Percentiles rank a stretch among this genome's conserved stretches.
Evolutionary conservation across 2,113 vertebrate species (phyloP).

Genomic region (Atractosteus spatula): DNA sequence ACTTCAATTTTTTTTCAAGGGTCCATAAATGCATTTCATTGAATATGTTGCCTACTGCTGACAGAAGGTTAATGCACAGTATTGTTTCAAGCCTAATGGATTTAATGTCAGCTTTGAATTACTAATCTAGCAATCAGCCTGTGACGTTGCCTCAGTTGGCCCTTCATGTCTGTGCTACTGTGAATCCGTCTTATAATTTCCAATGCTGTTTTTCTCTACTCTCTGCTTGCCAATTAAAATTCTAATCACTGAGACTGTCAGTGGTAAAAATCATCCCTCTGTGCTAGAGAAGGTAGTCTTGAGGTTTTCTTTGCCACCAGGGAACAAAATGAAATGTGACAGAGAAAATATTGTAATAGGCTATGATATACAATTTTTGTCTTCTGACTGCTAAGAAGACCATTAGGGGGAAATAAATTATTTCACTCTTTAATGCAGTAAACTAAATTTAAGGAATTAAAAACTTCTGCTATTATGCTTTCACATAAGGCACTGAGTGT

Average conservation of each 20-base stretch:
- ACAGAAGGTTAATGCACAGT: conserved; percentile 31
- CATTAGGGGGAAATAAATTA: not conserved
- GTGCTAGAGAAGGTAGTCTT: conserved; percentile 70
- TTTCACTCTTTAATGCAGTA: too few species aligned
- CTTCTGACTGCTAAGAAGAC: not conserved
- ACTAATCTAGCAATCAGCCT: conserved; percentile 35
- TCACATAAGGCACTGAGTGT: too few species aligned
- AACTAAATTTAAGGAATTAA: too few species aligned
- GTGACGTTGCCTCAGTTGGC: conserved; percentile 24
- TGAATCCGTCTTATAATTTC: conserved; percentile 55
- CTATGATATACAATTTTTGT: conserved; percentile 45
- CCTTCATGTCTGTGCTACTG: conserved; percentile 59
- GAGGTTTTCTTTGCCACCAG: conserved; percentile 70
- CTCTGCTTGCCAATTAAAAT: conserved; percentile 73
- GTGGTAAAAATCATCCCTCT: conserved; percentile 59
- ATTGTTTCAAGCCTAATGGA: conserved; percentile 23
- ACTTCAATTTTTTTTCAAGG: not conserved
- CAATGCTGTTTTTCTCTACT: conserved; percentile 48
- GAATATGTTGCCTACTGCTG: conserved; percentile 11
- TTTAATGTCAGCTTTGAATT: conserved; percentile 24
- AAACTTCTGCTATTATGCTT: too few species aligned
- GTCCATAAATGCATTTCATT: not conserved
- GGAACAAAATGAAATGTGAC: conserved; percentile 45
- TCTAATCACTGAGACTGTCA: conserved; percentile 66
- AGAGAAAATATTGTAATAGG: conserved; percentile 55